These are phyloP conservation scores for Orchesella cincta DNA, from an alignment of 1,140 invertebrate genomes.

Conservation along the genomic window DNA sequence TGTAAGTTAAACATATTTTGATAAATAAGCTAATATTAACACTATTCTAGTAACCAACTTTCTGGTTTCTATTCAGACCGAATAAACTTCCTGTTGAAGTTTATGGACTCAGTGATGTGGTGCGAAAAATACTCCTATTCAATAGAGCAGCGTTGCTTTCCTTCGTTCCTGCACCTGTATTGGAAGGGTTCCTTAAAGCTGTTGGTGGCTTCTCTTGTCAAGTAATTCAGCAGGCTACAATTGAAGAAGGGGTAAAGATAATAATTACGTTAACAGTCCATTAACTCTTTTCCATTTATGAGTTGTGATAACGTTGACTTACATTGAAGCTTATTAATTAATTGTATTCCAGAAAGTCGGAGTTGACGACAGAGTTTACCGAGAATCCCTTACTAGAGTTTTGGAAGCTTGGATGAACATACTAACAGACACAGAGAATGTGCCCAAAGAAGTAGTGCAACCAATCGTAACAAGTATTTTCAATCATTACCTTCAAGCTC, in stretches of 20 bases:
- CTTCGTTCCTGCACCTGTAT: slow-evolving; percentile 57
- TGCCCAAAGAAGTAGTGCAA: slow-evolving; percentile 61
- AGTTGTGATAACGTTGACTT: no score
- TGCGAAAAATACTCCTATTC: slow-evolving; percentile 66
- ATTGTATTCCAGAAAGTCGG: slow-evolving; percentile 37
- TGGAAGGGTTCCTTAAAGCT: slow-evolving; percentile 51
- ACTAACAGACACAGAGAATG: slow-evolving; percentile 62
- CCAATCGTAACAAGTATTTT: slow-evolving; percentile 59
- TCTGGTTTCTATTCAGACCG: no score
- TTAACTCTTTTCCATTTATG: no score
- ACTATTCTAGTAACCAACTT: no score
- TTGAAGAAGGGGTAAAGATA: slow-evolving; percentile 72
- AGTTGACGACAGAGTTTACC: slow-evolving; percentile 68
- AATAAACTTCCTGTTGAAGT: slow-evolving; percentile 57
- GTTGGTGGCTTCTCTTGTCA: slow-evolving; percentile 72
- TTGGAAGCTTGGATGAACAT: slow-evolving; percentile 77
- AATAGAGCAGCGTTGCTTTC: slow-evolving; percentile 60
- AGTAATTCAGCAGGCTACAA: slow-evolving; percentile 70
- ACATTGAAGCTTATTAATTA: no score
- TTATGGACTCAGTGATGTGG: slow-evolving; percentile 68
- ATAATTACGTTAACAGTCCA: no score
- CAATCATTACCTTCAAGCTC: slow-evolving; percentile 77
- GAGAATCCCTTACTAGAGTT: slow-evolving; percentile 78
- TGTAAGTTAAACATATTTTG: slow-evolving; percentile 33
- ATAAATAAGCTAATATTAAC: no score